A percentile compares a stretch with the other conserved stretches of the same genome.
Conservation (phyloP, 2,888 invertebrate species). For the Himalopsyche anomala region DNA sequence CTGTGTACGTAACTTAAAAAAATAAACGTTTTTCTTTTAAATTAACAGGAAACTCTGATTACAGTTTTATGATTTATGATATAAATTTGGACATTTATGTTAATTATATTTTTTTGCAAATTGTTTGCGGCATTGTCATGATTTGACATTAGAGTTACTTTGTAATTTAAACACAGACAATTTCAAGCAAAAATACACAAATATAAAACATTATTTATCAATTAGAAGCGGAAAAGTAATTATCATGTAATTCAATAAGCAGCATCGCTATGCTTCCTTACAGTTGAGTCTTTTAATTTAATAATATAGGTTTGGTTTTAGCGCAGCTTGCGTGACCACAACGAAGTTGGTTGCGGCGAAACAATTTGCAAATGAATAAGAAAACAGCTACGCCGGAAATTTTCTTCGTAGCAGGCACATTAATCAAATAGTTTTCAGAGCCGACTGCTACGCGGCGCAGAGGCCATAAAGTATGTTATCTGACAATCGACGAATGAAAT, state of each 20-base stretch:
- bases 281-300: background rate
- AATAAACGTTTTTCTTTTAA: too few relatives aligned
- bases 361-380: slow-evolving; percentile 17
- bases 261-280: background rate
- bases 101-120: too few relatives aligned
- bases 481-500: slow-evolving; percentile 15
- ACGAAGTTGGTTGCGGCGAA: background rate
- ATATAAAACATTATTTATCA: background rate
- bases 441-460: slow-evolving; percentile 6
- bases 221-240: background rate
- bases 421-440: slow-evolving; percentile 17
- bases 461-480: background rate
- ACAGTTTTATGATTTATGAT: too few relatives aligned
- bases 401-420: background rate
- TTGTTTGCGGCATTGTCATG: too few relatives aligned
- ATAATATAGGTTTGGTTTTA: slow-evolving; percentile 9
- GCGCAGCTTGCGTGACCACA: slow-evolving; percentile 20
- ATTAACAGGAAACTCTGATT: too few relatives aligned
- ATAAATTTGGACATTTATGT: too few relatives aligned
- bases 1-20: too few relatives aligned
- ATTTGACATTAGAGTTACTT: too few relatives aligned
- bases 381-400: slow-evolving; percentile 19
- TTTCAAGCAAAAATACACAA: too few relatives aligned
- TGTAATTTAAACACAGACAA: too few relatives aligned
- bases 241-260: slow-evolving; percentile 9